A percentile compares a stretch with the other conserved stretches of the same genome.
These are phyloP conservation scores for Pelodytes ibericus DNA, from an alignment of 2,797 vertebrate genomes.

Conservation along the genomic window DNA sequence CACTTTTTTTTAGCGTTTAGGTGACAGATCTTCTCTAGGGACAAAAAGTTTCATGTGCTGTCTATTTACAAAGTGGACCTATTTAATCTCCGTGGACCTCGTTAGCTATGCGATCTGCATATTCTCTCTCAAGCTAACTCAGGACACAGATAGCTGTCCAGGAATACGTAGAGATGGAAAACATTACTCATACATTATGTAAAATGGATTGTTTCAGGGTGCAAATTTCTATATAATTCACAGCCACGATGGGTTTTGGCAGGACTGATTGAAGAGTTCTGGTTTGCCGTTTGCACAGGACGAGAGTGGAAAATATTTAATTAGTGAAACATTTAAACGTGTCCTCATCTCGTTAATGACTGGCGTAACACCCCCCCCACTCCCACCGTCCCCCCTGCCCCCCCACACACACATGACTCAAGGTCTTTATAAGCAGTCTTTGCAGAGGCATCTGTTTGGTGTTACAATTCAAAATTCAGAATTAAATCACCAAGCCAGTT, in stretches of 20 bases:
- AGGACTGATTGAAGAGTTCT: background rate
- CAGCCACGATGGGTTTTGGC: background rate
- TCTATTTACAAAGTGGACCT: too few relatives aligned
- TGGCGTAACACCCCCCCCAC: too few relatives aligned
- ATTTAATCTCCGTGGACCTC: too few relatives aligned
- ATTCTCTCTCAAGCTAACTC: background rate
- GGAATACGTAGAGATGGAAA: constrained; percentile 23
- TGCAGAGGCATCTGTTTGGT: background rate
- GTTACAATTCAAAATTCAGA: constrained; percentile 13
- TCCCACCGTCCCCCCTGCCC: too few relatives aligned
- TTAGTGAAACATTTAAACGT: background rate
- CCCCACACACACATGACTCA: too few relatives aligned
- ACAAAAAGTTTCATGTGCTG: too few relatives aligned
- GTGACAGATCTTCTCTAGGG: too few relatives aligned
- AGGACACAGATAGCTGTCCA: constrained; percentile 16
- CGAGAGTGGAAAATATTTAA: constrained; percentile 15
- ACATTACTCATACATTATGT: background rate
- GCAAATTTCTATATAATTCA: background rate
- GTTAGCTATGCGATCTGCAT: too few relatives aligned
- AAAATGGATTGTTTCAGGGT: background rate
- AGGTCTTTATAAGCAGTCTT: background rate
- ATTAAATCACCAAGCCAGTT: constrained; percentile 4
- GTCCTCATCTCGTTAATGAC: background rate
- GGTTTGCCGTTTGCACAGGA: background rate
- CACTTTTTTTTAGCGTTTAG: too few relatives aligned